Evolutionary conservation across 2,888 invertebrate species (phyloP).

Genomic region (Carabus problematicus): DNA sequence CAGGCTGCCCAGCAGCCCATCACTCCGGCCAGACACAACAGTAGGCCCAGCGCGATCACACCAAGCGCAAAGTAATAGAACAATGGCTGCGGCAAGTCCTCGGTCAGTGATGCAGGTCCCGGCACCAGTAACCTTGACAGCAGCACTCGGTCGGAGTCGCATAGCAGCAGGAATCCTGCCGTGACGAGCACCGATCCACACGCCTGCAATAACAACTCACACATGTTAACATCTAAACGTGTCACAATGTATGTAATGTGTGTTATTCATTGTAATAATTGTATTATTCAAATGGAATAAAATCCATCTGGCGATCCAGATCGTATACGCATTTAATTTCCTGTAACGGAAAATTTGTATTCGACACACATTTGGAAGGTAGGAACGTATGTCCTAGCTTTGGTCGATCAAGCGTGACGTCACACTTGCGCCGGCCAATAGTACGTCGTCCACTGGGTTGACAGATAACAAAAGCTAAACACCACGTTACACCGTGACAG

Average conservation of each 20-base stretch:
- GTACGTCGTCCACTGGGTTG: too few relatives aligned
- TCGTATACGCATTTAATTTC: too few relatives aligned
- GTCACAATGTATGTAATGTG: not conserved
- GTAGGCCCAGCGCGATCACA: slow-evolving; percentile 72
- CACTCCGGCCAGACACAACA: slow-evolving; percentile 72
- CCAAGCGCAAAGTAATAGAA: slow-evolving; percentile 79
- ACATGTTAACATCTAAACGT: not conserved
- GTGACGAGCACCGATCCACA: slow-evolving; percentile 76
- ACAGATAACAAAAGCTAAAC: too few relatives aligned
- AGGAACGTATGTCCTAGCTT: too few relatives aligned
- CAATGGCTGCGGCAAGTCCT: slow-evolving; percentile 71
- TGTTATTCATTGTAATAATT: too few relatives aligned
- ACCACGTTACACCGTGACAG: too few relatives aligned
- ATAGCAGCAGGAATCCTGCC: slow-evolving; percentile 74
- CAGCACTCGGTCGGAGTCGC: slow-evolving; percentile 74
- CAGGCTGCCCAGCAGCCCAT: slow-evolving; percentile 85
- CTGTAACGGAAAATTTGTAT: too few relatives aligned
- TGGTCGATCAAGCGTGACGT: too few relatives aligned
- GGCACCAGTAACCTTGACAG: slow-evolving; percentile 75
- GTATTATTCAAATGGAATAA: too few relatives aligned
- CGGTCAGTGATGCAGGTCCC: slow-evolving; percentile 62
- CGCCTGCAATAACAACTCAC: slow-evolving; percentile 63
- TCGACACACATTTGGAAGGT: too few relatives aligned
- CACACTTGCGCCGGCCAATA: too few relatives aligned
- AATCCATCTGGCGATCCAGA: too few relatives aligned